phyloP scores from a whole-genome alignment of 2,113 vertebrate genomes.

The Forbesichthys agassizii region DNA sequence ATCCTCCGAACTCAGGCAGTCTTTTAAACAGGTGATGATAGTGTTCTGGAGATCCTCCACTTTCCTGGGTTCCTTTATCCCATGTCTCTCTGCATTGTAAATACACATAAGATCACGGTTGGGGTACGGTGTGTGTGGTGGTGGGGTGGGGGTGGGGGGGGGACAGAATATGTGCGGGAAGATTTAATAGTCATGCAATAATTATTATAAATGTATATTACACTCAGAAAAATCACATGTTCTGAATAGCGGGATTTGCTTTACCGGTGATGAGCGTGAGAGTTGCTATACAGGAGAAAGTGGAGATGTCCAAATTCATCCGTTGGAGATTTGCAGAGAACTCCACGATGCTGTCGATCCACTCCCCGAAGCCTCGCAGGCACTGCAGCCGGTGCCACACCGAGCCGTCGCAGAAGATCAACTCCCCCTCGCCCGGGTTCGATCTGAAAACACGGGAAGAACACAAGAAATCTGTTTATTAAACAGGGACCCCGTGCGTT shows the following conservation, averaged over 20 bases:
- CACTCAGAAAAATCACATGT: neutral
- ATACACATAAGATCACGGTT: neutral
- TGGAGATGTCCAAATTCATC: conserved; percentile 93
- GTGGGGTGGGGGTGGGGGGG: no score
- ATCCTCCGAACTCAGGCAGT: conserved; percentile 83
- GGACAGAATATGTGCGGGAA: no score
- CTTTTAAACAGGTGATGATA: conserved; percentile 91
- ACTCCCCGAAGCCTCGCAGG: conserved; percentile 96
- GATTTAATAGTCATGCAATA: conserved; percentile 13
- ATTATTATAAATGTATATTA: conserved; percentile 4
- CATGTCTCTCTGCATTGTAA: conserved; percentile 85
- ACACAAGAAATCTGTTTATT: neutral
- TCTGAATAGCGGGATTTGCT: conserved; percentile 45
- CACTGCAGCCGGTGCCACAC: conserved; percentile 94
- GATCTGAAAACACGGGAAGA: conserved; percentile 77
- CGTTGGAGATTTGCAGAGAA: conserved; percentile 93
- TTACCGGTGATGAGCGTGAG: conserved; percentile 96
- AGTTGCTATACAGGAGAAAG: conserved; percentile 94
- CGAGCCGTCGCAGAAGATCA: conserved; percentile 95
- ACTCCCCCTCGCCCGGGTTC: conserved; percentile 90
- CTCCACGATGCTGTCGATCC: conserved; percentile 95
- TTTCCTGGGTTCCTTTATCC: conserved; percentile 91
- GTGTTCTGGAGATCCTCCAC: conserved; percentile 94
- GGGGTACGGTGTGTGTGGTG: no score
- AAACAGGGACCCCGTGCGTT: neutral